These are phyloP conservation scores for Rhamnusium bicolor DNA, from an alignment of 2,888 invertebrate species.

Conservation along the genomic window DNA sequence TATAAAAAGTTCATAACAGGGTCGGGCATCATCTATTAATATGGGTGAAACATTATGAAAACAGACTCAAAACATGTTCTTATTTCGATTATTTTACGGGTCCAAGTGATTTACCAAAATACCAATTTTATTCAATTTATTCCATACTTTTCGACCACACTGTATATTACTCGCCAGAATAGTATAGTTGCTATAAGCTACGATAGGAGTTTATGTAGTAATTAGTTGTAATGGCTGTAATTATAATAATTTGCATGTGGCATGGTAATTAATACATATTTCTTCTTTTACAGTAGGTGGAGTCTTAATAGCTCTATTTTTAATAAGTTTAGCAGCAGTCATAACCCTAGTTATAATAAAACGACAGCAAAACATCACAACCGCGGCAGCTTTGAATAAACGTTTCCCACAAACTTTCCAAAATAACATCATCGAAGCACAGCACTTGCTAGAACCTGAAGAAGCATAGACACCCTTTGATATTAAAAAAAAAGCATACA, in stretches of 20 bases:
- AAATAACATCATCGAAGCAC: slow-evolving; percentile 65
- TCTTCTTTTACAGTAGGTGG: slow-evolving; percentile 64
- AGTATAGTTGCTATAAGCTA: too few relatives aligned
- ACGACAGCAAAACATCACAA: slow-evolving; percentile 67
- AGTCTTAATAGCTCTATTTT: slow-evolving; percentile 63
- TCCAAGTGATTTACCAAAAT: too few relatives aligned
- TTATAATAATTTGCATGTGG: background rate
- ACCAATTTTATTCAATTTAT: too few relatives aligned
- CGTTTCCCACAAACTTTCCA: slow-evolving; percentile 69
- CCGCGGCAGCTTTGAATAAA: slow-evolving; percentile 68
- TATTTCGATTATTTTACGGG: too few relatives aligned
- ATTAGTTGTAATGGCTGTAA: background rate
- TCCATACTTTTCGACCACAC: too few relatives aligned
- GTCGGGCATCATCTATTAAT: too few relatives aligned
- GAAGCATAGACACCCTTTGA: slow-evolving; percentile 59
- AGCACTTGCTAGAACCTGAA: slow-evolving; percentile 68
- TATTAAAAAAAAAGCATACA: slow-evolving; percentile 3
- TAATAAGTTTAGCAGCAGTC: slow-evolving; percentile 66
- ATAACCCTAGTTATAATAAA: slow-evolving; percentile 66
- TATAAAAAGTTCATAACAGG: too few relatives aligned
- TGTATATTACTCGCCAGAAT: too few relatives aligned
- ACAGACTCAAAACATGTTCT: too few relatives aligned
- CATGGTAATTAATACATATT: slow-evolving; percentile 6
- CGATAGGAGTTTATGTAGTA: background rate
- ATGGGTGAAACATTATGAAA: too few relatives aligned